phyloP scores from a whole-genome alignment of 64 coral and sea anemone species.

The Acropora yongei region DNA sequence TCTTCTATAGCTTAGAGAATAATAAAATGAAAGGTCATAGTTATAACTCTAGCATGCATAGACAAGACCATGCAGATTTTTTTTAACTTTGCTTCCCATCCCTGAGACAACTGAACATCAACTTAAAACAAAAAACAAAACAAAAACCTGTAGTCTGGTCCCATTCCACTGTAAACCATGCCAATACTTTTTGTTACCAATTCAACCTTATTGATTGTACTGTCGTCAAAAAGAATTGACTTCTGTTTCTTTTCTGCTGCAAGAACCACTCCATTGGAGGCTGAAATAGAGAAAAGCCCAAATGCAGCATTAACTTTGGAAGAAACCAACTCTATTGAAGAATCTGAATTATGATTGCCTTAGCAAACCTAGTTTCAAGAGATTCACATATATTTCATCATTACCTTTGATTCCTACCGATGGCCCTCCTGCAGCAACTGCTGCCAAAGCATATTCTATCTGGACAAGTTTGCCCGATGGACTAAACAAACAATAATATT shows the following conservation, averaged over 20 bases:
- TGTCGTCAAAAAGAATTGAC: constrained; percentile 96
- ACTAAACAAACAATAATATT: constrained; percentile 14
- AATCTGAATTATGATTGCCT: too few relatives aligned
- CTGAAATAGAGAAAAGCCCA: constrained; percentile 37
- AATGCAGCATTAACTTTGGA: too few relatives aligned
- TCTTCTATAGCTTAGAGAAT: too few relatives aligned
- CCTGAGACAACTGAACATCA: neutral
- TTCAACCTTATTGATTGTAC: constrained; percentile 96
- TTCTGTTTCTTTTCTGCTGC: constrained; percentile 99
- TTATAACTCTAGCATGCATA: too few relatives aligned
- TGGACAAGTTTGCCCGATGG: constrained; percentile 99
- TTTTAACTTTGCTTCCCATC: too few relatives aligned
- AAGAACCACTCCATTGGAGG: constrained; percentile 97
- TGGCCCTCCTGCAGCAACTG: constrained; percentile 97
- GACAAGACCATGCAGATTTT: too few relatives aligned
- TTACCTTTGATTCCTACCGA: constrained; percentile 99
- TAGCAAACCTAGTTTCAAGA: too few relatives aligned
- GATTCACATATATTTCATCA: neutral
- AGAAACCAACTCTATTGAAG: too few relatives aligned
- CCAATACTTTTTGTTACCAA: constrained; percentile 98
- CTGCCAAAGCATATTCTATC: constrained; percentile 98
- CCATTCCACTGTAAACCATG: constrained; percentile 99
- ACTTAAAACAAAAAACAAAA: neutral
- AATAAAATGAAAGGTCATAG: too few relatives aligned
- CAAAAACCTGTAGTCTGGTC: constrained; percentile 96